phyloP scores from a whole-genome alignment of 2,113 vertebrate genomes.

The Psilopsiagon aymara region DNA sequence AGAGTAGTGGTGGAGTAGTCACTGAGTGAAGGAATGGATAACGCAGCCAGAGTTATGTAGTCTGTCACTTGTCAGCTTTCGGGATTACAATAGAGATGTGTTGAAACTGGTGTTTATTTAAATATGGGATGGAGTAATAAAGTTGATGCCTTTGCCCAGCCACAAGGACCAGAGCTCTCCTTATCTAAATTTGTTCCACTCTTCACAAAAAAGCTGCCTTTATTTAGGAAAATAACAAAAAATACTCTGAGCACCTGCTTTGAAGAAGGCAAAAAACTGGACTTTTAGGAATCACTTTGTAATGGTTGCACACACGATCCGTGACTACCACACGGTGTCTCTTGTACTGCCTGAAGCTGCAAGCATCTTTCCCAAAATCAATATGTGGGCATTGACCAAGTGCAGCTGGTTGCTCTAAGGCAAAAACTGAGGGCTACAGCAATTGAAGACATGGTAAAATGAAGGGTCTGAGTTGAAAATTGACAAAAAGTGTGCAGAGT shows the following conservation, averaged over 20 bases:
- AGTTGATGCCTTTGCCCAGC: background rate
- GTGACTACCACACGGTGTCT: background rate
- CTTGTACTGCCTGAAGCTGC: background rate
- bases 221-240: background rate
- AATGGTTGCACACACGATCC: background rate
- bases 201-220: background rate
- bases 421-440: background rate
- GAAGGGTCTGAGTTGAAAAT: background rate
- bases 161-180: background rate
- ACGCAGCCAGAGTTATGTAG: background rate
- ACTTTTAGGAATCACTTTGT: background rate
- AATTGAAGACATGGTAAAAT: background rate
- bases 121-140: background rate
- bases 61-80: background rate
- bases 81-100: background rate
- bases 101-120: background rate
- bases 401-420: background rate
- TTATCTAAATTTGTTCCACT: background rate
- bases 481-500: background rate
- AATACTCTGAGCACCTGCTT: background rate
- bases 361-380: background rate
- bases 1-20: background rate
- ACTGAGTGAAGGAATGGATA: background rate
- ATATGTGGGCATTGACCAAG: accelerated
- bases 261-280: background rate